A percentile compares a stretch with the other conserved stretches of the same genome.
Evolutionary conservation across 2,888 invertebrate species (phyloP).

Genomic region (Liopterus haemorrhoidalis): DNA sequence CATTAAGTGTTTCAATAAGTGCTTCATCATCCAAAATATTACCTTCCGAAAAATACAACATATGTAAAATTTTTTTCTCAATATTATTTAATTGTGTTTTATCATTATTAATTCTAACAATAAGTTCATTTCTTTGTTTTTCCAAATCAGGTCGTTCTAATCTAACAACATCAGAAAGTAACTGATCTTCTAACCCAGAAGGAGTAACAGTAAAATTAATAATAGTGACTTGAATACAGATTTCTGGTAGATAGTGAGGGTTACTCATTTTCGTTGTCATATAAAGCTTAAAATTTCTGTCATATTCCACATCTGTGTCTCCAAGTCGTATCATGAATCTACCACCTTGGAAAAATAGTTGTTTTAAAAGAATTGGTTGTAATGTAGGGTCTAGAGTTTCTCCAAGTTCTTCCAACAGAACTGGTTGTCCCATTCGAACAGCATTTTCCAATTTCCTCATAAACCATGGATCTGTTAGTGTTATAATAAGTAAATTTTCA

Average conservation of each 20-base stretch:
- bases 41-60: conserved; percentile 77
- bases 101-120: conserved; percentile 77
- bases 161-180: conserved; percentile 78
- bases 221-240: conserved; percentile 86
- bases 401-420: conserved; percentile 82
- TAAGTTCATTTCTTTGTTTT: conserved; percentile 71
- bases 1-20: conserved; percentile 82
- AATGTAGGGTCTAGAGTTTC: conserved; percentile 84
- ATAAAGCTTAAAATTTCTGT: conserved; percentile 76
- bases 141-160: conserved; percentile 86
- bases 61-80: conserved; percentile 82
- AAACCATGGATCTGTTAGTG: conserved; percentile 70
- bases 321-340: conserved; percentile 76
- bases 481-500: conserved; percentile 69
- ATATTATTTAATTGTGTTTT: conserved; percentile 77
- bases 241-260: conserved; percentile 89
- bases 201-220: conserved; percentile 91
- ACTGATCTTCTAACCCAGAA: conserved; percentile 84
- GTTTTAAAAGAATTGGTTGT: conserved; percentile 73
- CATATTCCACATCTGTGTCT: conserved; percentile 86
- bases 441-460: conserved; percentile 74
- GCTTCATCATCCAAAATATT: conserved; percentile 92
- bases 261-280: conserved; percentile 88
- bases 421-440: conserved; percentile 77
- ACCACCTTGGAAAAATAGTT: conserved; percentile 73